Conservation (phyloP, 2,113 vertebrate species). For the Ctenomys sociabilis region DNA sequence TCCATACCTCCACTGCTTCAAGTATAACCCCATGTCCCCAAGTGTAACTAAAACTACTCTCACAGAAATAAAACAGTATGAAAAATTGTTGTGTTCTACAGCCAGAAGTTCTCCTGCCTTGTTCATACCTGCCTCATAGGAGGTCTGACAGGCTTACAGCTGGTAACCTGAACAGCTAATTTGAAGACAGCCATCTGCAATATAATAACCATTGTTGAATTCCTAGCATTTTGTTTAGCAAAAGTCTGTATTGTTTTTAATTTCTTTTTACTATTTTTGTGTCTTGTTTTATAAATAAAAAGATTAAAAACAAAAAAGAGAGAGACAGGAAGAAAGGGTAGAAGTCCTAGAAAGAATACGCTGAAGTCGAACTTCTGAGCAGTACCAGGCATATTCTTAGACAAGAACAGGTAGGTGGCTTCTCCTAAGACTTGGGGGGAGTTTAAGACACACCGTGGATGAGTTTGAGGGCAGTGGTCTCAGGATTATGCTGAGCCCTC, state of each 20-base stretch:
- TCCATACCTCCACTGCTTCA: not conserved
- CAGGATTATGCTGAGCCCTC: not conserved
- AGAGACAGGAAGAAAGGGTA: not conserved
- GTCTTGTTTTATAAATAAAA: no score
- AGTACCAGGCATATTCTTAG: not conserved
- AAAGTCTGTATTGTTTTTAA: no score
- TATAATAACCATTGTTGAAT: no score
- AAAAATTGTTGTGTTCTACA: not conserved
- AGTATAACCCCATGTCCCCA: not conserved
- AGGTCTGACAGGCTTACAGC: no score
- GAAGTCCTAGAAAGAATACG: not conserved
- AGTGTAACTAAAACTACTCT: not conserved
- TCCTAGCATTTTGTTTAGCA: no score
- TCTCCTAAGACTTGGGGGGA: not conserved
- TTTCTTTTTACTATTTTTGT: no score
- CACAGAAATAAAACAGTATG: not conserved
- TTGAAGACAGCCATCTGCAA: no score
- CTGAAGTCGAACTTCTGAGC: not conserved
- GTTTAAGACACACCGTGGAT: not conserved
- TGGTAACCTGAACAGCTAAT: no score
- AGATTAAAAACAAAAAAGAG: not conserved
- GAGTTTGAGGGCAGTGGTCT: not conserved
- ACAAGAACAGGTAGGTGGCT: not conserved
- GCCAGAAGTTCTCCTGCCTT: not conserved
- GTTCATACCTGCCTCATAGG: not conserved